These are phyloP conservation scores for Drosophila pseudoobscura DNA, from an alignment of 1,140 invertebrate species.

Conservation along the genomic window DNA sequence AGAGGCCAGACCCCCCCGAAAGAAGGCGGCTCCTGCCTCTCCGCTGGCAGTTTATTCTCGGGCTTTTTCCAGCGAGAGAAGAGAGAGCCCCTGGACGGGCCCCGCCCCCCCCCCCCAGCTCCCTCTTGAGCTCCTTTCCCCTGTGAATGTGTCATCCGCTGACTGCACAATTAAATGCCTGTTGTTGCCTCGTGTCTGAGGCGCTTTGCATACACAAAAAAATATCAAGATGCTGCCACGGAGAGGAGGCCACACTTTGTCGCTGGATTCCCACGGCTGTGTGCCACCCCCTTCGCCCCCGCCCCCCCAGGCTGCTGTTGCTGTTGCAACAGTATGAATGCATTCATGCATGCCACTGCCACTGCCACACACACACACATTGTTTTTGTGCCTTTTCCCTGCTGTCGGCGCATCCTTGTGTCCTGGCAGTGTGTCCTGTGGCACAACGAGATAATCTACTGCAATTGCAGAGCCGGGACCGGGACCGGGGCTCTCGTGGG, in stretches of 20 bases:
- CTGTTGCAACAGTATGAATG: constrained; percentile 40
- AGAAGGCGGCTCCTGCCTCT: too few relatives aligned
- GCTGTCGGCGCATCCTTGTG: constrained; percentile 45
- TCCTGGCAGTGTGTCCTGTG: constrained; percentile 20
- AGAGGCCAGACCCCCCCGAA: too few relatives aligned
- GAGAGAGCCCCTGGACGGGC: too few relatives aligned
- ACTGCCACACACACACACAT: constrained; percentile 48
- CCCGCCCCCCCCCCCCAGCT: too few relatives aligned
- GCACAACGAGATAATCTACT: constrained; percentile 58
- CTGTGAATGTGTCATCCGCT: constrained; percentile 25
- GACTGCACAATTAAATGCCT: constrained; percentile 58
- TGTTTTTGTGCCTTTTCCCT: constrained; percentile 64
- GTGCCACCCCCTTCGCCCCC: too few relatives aligned
- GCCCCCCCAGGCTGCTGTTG: constrained; percentile 33
- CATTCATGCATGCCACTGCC: constrained; percentile 48
- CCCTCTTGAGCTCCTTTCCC: too few relatives aligned
- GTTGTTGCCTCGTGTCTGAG: constrained; percentile 9
- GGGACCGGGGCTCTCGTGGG: background rate
- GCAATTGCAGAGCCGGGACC: constrained; percentile 37
- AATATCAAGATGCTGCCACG: constrained; percentile 65
- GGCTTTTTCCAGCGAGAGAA: background rate
- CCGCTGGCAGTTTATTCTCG: too few relatives aligned
- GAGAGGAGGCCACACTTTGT: constrained; percentile 31
- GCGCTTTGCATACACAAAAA: constrained; percentile 32
- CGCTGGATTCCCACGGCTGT: constrained; percentile 37